phyloP scores from a whole-genome alignment of 2,888 invertebrate genomes.

The Lasioglossum morio region DNA sequence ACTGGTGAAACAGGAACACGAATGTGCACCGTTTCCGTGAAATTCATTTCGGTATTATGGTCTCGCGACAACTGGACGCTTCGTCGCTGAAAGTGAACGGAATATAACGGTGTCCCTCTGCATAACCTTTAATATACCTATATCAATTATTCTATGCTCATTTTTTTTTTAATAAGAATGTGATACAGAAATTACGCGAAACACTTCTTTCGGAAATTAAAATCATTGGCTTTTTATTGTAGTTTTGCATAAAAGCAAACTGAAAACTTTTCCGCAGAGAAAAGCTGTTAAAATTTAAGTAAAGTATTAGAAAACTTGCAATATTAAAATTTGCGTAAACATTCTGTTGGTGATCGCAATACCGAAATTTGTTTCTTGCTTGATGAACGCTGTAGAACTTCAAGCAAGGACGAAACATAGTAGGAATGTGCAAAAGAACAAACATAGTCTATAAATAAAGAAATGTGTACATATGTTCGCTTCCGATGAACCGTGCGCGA shows the following conservation, averaged over 20 bases:
- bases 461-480: slow-evolving; percentile 37
- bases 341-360: background rate
- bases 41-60: slow-evolving; percentile 9
- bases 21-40: background rate
- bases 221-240: background rate
- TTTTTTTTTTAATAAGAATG: background rate
- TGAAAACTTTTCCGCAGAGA: background rate
- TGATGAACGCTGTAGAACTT: background rate
- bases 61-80: background rate
- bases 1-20: background rate
- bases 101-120: background rate
- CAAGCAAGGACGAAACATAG: slow-evolving; percentile 36
- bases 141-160: background rate
- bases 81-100: background rate
- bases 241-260: background rate
- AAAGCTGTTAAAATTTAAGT: background rate
- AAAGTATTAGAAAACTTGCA: background rate
- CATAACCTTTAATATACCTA: background rate
- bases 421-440: slow-evolving; percentile 41
- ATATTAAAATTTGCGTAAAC: background rate
- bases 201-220: background rate
- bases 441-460: slow-evolving; percentile 44
- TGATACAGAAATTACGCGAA: background rate
- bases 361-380: background rate
- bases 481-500: slow-evolving; percentile 11